Evolutionary conservation across 2,113 vertebrate genomes (phyloP).

Genomic region (Glaucidium brasilianum): DNA sequence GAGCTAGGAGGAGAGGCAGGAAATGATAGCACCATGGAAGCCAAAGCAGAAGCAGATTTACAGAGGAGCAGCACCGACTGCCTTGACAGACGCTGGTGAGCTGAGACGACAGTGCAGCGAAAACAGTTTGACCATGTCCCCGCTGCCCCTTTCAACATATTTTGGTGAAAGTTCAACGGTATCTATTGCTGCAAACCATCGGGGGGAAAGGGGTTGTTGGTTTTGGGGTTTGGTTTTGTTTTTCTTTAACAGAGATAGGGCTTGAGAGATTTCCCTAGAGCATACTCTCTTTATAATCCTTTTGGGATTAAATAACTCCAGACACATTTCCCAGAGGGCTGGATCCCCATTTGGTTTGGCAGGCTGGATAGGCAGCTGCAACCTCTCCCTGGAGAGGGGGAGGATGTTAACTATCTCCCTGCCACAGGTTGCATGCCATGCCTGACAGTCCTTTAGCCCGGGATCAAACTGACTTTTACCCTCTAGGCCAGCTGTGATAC

Average conservation of each 20-base stretch:
- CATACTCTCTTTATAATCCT: slow-evolving; percentile 34
- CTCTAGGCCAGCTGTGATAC: rapidly evolving
- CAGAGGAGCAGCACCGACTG: neutral
- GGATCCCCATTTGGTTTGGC: slow-evolving; percentile 66
- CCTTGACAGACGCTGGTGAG: rapidly evolving
- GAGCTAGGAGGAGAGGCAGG: slow-evolving; percentile 37
- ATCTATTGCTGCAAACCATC: neutral
- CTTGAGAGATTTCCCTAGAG: slow-evolving; percentile 49
- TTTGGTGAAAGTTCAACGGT: neutral
- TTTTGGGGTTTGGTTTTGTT: neutral
- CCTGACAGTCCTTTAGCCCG: neutral
- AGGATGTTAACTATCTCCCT: slow-evolving; percentile 49
- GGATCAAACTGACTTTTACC: neutral
- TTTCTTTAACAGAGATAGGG: neutral
- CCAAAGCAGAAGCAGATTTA: slow-evolving; percentile 19
- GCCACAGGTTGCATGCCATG: neutral
- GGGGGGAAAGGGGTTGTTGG: neutral
- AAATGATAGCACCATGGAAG: slow-evolving; percentile 21
- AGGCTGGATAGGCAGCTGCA: slow-evolving; percentile 60
- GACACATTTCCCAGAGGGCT: slow-evolving; percentile 41
- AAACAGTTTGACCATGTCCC: neutral
- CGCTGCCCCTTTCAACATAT: neutral
- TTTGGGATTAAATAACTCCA: slow-evolving; percentile 69
- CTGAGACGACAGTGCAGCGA: rapidly evolving
- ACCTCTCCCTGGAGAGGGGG: neutral